Evolutionary conservation across 2,113 vertebrate genomes (phyloP).

Genomic region (Motacilla tschutschensis): DNA sequence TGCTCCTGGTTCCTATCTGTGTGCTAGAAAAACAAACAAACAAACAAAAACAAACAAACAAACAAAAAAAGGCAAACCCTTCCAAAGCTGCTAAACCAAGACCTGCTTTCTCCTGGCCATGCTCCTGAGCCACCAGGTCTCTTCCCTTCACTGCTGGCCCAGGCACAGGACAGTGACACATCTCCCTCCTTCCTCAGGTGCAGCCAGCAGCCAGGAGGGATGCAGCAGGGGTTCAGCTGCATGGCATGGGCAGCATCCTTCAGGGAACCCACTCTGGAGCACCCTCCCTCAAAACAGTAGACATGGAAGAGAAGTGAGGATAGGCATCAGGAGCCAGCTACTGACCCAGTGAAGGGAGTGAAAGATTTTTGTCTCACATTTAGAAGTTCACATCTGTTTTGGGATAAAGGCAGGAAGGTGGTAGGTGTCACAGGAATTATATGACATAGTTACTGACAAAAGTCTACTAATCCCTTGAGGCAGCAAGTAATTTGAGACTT

Average conservation of each 20-base stretch:
- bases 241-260: accelerated
- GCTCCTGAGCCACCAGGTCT: background rate
- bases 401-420: background rate
- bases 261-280: background rate
- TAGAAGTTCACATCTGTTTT: background rate
- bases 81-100: background rate
- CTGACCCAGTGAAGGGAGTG: background rate
- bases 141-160: accelerated
- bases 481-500: background rate
- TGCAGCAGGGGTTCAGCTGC: background rate
- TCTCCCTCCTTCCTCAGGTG: accelerated
- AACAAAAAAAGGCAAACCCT: background rate
- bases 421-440: background rate
- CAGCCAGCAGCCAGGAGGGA: background rate
- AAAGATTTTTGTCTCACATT: background rate
- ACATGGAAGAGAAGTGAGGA: background rate
- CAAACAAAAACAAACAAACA: too few relatives aligned
- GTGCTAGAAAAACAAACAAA: background rate
- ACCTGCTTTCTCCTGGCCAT: background rate
- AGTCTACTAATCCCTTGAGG: background rate
- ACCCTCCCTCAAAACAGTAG: background rate
- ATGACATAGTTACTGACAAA: background rate
- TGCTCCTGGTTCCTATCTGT: background rate
- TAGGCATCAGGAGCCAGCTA: background rate
- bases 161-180: accelerated